A percentile compares a stretch with the other conserved stretches of the same genome.
These are phyloP conservation scores for Anthopleura xanthogrammica DNA, from an alignment of 92 coral and sea anemone genomes.

Conservation along the genomic window DNA sequence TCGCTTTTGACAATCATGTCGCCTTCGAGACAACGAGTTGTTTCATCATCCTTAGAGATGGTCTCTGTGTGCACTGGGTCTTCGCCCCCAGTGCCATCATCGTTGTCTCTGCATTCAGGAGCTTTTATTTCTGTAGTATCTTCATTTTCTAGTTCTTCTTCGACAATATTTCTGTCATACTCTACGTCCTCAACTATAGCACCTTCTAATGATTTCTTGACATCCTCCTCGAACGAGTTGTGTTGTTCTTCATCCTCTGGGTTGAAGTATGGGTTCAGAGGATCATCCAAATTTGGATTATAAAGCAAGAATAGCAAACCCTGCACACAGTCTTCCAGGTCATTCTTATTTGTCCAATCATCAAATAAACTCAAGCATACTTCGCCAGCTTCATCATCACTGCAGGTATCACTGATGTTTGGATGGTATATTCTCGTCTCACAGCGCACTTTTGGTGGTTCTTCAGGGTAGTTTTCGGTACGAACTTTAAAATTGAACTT, in stretches of 20 bases:
- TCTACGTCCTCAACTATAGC: conserved; percentile 54
- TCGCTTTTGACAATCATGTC: not conserved
- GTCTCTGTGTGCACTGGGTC: not conserved
- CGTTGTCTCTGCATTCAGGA: not conserved
- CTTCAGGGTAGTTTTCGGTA: conserved; percentile 52
- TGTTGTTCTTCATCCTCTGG: conserved; percentile 32
- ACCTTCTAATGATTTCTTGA: conserved; percentile 75
- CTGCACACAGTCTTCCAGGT: conserved; percentile 84
- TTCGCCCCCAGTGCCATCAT: not conserved
- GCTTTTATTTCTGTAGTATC: not conserved
- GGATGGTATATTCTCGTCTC: conserved; percentile 78
- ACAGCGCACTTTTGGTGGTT: conserved; percentile 65
- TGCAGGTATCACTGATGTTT: conserved; percentile 63
- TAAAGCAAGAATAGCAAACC: conserved; percentile 82
- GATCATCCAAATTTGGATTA: conserved; percentile 84
- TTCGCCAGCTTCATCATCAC: conserved; percentile 27
- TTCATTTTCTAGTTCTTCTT: conserved; percentile 20
- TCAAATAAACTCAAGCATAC: conserved; percentile 85
- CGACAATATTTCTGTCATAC: conserved; percentile 72
- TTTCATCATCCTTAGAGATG: not conserved
- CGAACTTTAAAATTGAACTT: conserved; percentile 61
- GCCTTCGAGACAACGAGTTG: not conserved
- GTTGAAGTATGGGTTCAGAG: conserved; percentile 70
- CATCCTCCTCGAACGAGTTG: conserved; percentile 52
- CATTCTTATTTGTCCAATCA: conserved; percentile 82